phyloP scores from a whole-genome alignment of 1,140 invertebrate species.

The Dryas iulia region DNA sequence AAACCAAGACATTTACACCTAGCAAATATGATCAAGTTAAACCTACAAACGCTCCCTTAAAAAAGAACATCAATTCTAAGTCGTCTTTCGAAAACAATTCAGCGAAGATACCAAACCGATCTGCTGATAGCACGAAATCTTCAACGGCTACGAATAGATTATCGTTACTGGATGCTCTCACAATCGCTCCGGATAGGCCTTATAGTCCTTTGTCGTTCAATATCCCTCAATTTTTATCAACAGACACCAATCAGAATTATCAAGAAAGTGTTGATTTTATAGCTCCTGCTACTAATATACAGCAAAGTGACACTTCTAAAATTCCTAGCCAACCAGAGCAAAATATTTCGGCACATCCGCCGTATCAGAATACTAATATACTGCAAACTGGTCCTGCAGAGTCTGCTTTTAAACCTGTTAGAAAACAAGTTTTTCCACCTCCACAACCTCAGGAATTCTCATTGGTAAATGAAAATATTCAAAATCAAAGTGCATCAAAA shows the following conservation, averaged over 20 bases:
- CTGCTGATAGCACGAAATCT: neutral
- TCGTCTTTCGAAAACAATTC: neutral
- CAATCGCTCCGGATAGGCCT: constrained; percentile 84
- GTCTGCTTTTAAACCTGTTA: constrained; percentile 75
- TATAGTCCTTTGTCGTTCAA: constrained; percentile 76
- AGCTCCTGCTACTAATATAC: neutral
- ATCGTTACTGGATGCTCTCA: constrained; percentile 85
- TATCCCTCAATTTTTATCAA: constrained; percentile 27
- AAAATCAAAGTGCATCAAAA: constrained; percentile 36
- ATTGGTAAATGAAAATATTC: constrained; percentile 38
- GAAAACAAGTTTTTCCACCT: constrained; percentile 66
- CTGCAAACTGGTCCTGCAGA: constrained; percentile 62
- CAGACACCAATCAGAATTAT: neutral
- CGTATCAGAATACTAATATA: constrained; percentile 61
- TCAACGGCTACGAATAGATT: constrained; percentile 48
- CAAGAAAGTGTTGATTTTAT: constrained; percentile 16
- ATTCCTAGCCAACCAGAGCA: neutral
- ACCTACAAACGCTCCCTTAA: neutral
- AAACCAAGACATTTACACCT: neutral
- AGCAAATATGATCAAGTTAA: neutral
- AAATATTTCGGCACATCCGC: neutral
- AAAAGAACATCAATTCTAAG: neutral
- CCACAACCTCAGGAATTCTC: constrained; percentile 62
- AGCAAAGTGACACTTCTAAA: neutral
- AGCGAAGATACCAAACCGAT: neutral